phyloP scores from a whole-genome alignment of 1,140 invertebrate species.

The Leucophenga varia region DNA sequence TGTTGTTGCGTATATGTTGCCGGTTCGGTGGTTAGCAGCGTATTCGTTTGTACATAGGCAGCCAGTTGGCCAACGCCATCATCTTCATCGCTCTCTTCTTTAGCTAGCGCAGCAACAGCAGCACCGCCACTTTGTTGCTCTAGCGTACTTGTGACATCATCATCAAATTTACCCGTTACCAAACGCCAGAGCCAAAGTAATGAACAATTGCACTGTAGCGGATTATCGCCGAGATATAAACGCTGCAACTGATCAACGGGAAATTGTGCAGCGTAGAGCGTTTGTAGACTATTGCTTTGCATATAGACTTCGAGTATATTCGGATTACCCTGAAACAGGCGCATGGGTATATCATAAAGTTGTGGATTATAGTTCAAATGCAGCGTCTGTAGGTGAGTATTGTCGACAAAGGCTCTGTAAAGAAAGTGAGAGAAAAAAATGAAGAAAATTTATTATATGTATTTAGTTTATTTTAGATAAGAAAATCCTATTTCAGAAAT shows the following conservation, averaged over 20 bases:
- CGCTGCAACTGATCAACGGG: constrained; percentile 72
- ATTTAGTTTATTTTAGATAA: too few species aligned
- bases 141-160: constrained; percentile 26
- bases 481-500: too few species aligned
- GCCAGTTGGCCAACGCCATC: constrained; percentile 31
- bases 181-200: constrained; percentile 82
- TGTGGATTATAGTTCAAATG: constrained; percentile 75
- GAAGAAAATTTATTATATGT: constrained; percentile 1
- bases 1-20: constrained; percentile 32
- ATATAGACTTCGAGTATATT: constrained; percentile 72
- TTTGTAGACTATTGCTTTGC: constrained; percentile 69
- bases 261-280: constrained; percentile 75
- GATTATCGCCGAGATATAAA: constrained; percentile 76
- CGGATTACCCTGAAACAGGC: constrained; percentile 74
- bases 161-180: constrained; percentile 47
- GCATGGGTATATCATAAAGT: constrained; percentile 67
- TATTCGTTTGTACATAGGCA: constrained; percentile 30
- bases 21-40: constrained; percentile 41
- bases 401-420: constrained; percentile 75
- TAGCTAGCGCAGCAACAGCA: constrained; percentile 42
- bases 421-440: not conserved
- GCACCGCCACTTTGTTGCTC: constrained; percentile 32
- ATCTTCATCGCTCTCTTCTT: constrained; percentile 31
- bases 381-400: constrained; percentile 76
- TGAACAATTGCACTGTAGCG: constrained; percentile 84